Evolutionary conservation across 2,888 invertebrate species (phyloP), one percentile per base, ranked within the genome.

Genomic region (Agriopis aurantiaria): DNA sequence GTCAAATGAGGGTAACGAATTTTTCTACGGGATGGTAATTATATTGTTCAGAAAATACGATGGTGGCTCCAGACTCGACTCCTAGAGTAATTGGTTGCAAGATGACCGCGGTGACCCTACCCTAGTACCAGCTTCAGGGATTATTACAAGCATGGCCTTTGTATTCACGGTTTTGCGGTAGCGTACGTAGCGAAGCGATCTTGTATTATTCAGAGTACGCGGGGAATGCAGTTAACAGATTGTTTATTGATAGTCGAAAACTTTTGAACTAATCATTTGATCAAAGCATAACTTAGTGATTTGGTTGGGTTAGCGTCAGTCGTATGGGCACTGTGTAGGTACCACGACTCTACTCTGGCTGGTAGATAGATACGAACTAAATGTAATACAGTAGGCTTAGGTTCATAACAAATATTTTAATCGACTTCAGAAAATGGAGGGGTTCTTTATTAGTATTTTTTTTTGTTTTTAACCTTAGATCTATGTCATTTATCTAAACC

Each of bases 211-310:
- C 53, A 53, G 12, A 12, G 12, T 33, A 56, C 43, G 45, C 45
- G 14, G 43, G 11, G 57, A 45, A 57, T 45, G 57, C 57, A 57
- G 45, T 57, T 56, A 56, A 8, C 5, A 17, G 10, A 57, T 57
- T 57, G 57, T 43, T 57, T 45, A 17, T 45, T 57, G 17, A 40
- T 55, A 45, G 45, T 57, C 17, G 43, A 57, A 57, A 33, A 10
- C 11, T 45, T 57, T 57, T 14, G 17, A 17, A 8, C 55, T 55
- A 45, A 17, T 17, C 17, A 45, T 57, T 43, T 14, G 57, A 45
- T 57, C 43, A 57, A 57, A 57, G 57, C 40, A 40, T 7, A 40
- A 55, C 40, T 55, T 40, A 43, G 43, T 43, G 17, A 43, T 43
- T 43, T 10, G 14, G 43, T 57, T 57, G 17, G 17, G 40, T 0